A percentile compares a stretch with the other conserved stretches of the same genome.
Evolutionary conservation across 2,113 vertebrate genomes (phyloP).

Genomic region (Piaya cayana): DNA sequence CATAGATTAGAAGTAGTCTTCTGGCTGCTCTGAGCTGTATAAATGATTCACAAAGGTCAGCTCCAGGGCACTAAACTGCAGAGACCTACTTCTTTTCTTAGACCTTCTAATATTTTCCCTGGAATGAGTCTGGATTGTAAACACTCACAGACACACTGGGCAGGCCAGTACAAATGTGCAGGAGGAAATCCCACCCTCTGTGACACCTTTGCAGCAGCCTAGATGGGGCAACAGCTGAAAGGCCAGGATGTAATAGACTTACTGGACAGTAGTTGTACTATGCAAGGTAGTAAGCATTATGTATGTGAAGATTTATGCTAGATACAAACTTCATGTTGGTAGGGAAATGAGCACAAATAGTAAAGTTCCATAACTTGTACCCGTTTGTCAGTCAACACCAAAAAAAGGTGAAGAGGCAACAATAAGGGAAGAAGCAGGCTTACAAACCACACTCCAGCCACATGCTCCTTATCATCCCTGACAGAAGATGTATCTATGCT

Average conservation of each 20-base stretch:
- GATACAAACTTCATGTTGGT: background rate
- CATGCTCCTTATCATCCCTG: background rate
- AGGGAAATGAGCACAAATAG: background rate
- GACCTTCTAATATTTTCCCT: background rate
- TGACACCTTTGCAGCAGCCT: background rate
- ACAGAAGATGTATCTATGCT: background rate
- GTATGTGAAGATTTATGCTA: background rate
- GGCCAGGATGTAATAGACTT: background rate
- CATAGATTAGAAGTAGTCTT: background rate
- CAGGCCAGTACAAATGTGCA: background rate
- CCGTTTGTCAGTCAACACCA: background rate
- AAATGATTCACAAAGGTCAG: background rate
- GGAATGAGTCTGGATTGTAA: background rate
- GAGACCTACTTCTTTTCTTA: background rate
- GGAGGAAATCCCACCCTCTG: background rate
- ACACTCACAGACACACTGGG: background rate
- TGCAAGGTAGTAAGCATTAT: constrained; percentile 9
- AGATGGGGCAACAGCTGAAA: background rate
- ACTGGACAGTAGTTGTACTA: constrained; percentile 40
- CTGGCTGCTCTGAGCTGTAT: background rate
- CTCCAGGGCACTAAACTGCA: background rate
- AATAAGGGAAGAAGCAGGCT: background rate
- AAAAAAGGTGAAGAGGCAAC: background rate
- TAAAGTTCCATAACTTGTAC: background rate
- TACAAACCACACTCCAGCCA: background rate